Base-by-base conservation (phyloP, 92 coral and sea anemone species). In the Metridium senile region DNA sequence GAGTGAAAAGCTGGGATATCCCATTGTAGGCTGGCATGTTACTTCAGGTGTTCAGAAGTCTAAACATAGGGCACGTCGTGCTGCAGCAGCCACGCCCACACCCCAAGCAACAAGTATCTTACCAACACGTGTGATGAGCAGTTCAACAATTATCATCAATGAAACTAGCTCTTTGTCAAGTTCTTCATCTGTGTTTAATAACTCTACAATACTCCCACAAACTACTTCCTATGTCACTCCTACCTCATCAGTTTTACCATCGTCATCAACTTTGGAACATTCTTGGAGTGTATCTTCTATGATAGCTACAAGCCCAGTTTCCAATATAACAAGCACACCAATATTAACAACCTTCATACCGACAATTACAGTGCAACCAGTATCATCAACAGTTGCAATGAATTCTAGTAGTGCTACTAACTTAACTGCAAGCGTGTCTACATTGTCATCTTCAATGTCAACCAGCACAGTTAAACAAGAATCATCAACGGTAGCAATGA, bases 21-120 rank as follows among this genome's bases (percentile, higher is more conserved):
- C 93, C 35, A 89, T 93, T 16, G 83, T 93, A 32, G 96, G 99
- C 8, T 93, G 99, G 99, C 97, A 93, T 78, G 76, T 93, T 25
- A 83, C 89, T 32, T 89, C 97, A 58, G 97, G 98, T 29, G 76
- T 86, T 19, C 97, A 94, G 62, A 92, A 76, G 66, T 79, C 78
- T 20, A 90, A 66, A 59, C 94, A 70, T 35, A 85, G 90, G 58
- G 87, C 81, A 22, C 84, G 94, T 10, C 81, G 92, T 31, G 66
- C 77, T n/a, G 58, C 84, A 9, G 77, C 69, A 52, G 86, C 82
- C 31, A 93, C 93, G 31, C 93, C 97, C 11, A 94, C 98, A 1
- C 98, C 93, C 2, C 75, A 81, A 26, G 47, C 83, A 51, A 70
- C 87, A 19, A 82, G 86, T 72, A 75, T 68, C 26, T 83, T 81